A percentile compares a stretch with the other conserved stretches of the same genome.
Evolutionary conservation across 2,113 vertebrate genomes (phyloP).

Genomic region (Pteruthius melanotis): DNA sequence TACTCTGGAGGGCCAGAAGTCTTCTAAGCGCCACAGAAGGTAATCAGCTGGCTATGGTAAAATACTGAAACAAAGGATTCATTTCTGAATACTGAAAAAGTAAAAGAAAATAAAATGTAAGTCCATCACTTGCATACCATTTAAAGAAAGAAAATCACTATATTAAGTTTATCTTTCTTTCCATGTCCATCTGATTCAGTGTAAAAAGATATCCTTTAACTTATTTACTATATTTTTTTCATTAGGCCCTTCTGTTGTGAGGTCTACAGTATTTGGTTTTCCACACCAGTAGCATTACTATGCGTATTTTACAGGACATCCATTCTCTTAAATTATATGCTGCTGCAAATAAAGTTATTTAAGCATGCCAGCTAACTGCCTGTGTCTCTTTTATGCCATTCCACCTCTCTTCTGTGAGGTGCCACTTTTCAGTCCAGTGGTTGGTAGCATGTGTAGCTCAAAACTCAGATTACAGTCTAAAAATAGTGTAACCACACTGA

Average conservation of each 20-base stretch:
- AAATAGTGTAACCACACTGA: background rate
- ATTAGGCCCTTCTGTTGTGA: fast-evolving
- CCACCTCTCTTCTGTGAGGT: background rate
- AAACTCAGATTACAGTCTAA: background rate
- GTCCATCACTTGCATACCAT: background rate
- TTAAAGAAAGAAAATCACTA: background rate
- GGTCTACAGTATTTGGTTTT: background rate
- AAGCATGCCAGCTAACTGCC: background rate
- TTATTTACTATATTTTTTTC: background rate
- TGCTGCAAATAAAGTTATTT: background rate
- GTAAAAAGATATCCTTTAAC: background rate
- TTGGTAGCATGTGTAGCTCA: background rate
- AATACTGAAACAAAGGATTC: background rate
- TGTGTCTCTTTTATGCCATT: background rate
- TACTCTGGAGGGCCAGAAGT: background rate
- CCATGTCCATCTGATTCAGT: background rate
- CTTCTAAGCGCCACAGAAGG: background rate
- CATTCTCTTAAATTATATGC: background rate
- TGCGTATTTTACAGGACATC: background rate
- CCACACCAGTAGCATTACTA: background rate
- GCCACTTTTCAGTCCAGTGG: background rate
- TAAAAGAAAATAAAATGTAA: background rate
- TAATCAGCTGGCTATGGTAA: background rate
- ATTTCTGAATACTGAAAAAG: background rate
- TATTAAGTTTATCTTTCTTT: background rate